Percentiles rank a stretch among this genome's conserved stretches.
These are phyloP conservation scores for Hetaerina titia DNA, from an alignment of 2,888 invertebrate genomes.

Conservation along the genomic window DNA sequence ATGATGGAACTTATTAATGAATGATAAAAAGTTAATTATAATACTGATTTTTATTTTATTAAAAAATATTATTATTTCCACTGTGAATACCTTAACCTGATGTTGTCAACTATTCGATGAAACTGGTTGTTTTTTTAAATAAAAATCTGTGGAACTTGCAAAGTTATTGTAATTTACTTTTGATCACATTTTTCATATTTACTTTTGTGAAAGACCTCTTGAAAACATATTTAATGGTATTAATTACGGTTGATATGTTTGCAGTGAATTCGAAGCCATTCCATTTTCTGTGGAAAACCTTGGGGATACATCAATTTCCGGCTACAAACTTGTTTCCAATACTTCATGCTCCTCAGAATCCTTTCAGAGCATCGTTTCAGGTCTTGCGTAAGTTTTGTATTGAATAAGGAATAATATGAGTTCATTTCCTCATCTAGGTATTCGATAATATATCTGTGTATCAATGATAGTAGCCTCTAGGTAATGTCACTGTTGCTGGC, in stretches of 20 bases:
- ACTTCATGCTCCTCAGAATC: conserved; percentile 73
- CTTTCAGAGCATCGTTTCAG: conserved; percentile 73
- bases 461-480: no score
- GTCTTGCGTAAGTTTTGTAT: conserved; percentile 69
- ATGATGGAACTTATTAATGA: no score
- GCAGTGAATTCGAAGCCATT: conserved; percentile 74
- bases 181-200: conserved; percentile 72
- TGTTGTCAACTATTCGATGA: no score
- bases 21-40: no score
- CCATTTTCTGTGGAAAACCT: conserved; percentile 75
- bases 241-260: conserved; percentile 63
- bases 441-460: no score
- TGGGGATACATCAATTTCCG: conserved; percentile 75
- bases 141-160: conserved; percentile 74
- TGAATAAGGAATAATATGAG: no score
- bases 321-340: conserved; percentile 75
- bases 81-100: no score
- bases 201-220: neutral
- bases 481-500: no score
- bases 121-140: no score
- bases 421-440: no score
- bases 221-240: neutral
- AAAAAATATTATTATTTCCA: no score
- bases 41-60: no score
- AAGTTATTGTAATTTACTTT: conserved; percentile 81